Evolutionary conservation across 2,888 invertebrate species (phyloP).

Genomic region (Diabrotica balteata): DNA sequence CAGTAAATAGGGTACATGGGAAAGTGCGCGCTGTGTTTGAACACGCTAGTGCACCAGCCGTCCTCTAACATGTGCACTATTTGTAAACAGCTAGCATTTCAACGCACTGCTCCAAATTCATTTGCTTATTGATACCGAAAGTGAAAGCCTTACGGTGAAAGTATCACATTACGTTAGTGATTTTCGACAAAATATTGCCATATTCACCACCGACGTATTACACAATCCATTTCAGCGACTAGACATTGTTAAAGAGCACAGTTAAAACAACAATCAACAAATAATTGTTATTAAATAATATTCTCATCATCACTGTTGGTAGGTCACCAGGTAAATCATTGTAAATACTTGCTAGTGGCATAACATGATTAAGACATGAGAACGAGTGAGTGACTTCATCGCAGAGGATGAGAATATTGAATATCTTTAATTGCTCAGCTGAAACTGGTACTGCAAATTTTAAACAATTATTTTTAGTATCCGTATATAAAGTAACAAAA

Average conservation of each 20-base stretch:
- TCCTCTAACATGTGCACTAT: conserved; percentile 23
- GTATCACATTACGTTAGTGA: conserved; percentile 29
- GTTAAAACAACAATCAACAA: conserved; percentile 18
- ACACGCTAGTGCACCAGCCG: conserved; percentile 21
- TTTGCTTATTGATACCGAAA: conserved; percentile 31
- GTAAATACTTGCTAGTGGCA: conserved; percentile 11
- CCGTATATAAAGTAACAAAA: too few relatives aligned
- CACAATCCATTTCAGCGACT: conserved; percentile 16
- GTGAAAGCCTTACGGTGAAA: conserved; percentile 34
- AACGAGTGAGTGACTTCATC: conserved; percentile 8
- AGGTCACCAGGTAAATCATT: conserved; percentile 19
- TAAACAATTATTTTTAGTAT: too few relatives aligned
- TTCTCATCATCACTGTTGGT: conserved; percentile 28
- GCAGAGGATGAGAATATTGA: conserved; percentile 20
- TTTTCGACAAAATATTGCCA: conserved; percentile 35
- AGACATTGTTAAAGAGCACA: conserved; percentile 14
- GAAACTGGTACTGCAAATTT: not conserved
- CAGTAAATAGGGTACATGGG: not conserved
- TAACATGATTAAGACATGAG: conserved; percentile 19
- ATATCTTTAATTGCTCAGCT: conserved; percentile 11
- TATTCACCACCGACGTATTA: conserved; percentile 27
- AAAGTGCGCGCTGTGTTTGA: conserved; percentile 10
- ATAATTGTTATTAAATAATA: conserved; percentile 33
- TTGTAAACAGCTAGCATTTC: conserved; percentile 27
- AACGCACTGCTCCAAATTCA: conserved; percentile 30